Evolutionary conservation across 1,140 invertebrate genomes (phyloP), one percentile per base, ranked within the genome.

Genomic region (Drosophila bocqueti): DNA sequence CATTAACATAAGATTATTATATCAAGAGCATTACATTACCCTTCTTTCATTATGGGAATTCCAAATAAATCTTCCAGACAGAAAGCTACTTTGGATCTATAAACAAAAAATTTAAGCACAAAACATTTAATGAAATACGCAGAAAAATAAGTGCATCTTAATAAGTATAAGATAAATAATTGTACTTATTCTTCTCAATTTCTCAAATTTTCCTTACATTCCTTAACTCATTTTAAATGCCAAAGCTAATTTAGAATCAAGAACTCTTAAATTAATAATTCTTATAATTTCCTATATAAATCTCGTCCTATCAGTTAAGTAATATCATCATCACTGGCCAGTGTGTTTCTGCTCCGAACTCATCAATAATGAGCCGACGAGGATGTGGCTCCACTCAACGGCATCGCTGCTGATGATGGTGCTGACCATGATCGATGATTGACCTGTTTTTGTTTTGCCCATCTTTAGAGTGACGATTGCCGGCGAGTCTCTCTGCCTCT

Each of bases 371-470:
- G 64, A 77, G 74, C 58, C 64, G 64, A 69, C 55, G 57, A 77
- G 75, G 75, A 78, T 78, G 74, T 62, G 63, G 57, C 74, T 58
- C 73, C 24, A 42, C 74, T 49, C 60, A 45, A 54, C 64, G 76
- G 38, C 68, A 55, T 55, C 61, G 65, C 43, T 73, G 69, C 71
- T 81, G 74, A 71, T 75, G 72, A 74, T 81, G 81, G 66, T 84
- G 84, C 84, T 87, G 87, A 82, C 87, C 89, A 91, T 91, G 87
- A 91, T 91, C 87, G 87, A 91, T 91, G 87, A 87, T 87, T 90
- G 81, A 80, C 85, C 85, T 82, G 78, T 89, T 90, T 90, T 90
- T 74, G 87, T 86, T 76, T 77, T 81, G 64, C 75, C 52, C 74
- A 72, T 83, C 79, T 83, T 79, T 67, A 80, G 84, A 83, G 84